Base-by-base conservation (phyloP, 64 coral and sea anemone species). In the Porites lutea region DNA sequence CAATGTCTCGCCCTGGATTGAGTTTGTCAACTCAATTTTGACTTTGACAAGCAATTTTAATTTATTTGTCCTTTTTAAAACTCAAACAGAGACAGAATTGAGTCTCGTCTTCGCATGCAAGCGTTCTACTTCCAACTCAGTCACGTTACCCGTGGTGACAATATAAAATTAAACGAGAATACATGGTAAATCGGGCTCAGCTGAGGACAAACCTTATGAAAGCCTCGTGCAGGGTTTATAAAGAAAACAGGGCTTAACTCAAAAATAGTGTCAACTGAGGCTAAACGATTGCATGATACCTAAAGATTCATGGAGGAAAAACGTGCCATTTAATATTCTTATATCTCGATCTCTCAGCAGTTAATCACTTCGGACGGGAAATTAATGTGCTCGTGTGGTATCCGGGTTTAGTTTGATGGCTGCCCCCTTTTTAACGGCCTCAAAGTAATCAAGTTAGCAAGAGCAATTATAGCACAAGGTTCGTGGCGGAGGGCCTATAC, bases 331-430 rank as follows among this genome's bases (percentile, higher is more conserved):
- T 61, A 76, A 76, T 76, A 51, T 76, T 76, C 48, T 76, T 18
- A 76, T 18, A 76, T 76, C 73, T 76, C 73, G 78, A 62, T 64
- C 37, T 43, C 78, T 16, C 78, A 81, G 78, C 37, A 15, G 57
- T 81, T 81, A 61, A 81, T 81, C 57, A 45, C 58, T 81, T 81
- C 45, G 55, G 54, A 19, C 61, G 52, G 78, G 78, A 63, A 81
- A 62, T 47, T 47, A 54, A 65, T 44, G 55, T 61, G 57, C 43
- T 11, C 8, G 61, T 51, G 63, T 19, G 45, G 19, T 76, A 76
- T 76, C 63, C 81, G 27, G 63, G 61, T 14, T 64, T 83, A 3
- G 8, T 27, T 4, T 2, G 45, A 44, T 13, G 45, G 71, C 11
- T 51, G 43, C 49, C 73, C 71, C 73, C 27, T 37, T 37, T 65